Evolutionary conservation across 2,888 invertebrate species (phyloP).

Genomic region (Balanococcus diminutus): DNA sequence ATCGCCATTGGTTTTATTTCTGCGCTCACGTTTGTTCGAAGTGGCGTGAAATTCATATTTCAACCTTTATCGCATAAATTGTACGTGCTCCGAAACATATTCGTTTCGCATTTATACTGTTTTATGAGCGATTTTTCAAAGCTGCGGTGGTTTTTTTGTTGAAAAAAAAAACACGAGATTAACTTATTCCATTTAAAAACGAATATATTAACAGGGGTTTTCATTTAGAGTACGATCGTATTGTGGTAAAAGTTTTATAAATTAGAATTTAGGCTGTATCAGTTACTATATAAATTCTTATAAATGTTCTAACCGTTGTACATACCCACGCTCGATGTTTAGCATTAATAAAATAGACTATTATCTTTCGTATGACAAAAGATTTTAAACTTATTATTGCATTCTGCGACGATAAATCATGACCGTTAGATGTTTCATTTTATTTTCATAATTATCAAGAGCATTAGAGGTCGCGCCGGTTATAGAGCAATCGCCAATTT

Average conservation of each 20-base stretch:
- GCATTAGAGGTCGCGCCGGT: not conserved
- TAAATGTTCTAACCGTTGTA: constrained; percentile 31
- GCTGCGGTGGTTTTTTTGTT: not conserved
- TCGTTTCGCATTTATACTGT: not conserved
- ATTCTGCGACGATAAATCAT: constrained; percentile 12
- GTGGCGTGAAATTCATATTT: constrained; percentile 37
- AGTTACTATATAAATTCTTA: constrained; percentile 23
- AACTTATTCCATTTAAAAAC: constrained; percentile 34
- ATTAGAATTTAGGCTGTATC: constrained; percentile 31
- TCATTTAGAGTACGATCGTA: not conserved
- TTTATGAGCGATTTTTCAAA: constrained; percentile 5
- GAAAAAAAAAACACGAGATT: not conserved
- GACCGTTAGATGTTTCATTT: constrained; percentile 6
- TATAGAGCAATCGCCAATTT: constrained; percentile 17
- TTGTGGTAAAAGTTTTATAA: constrained; percentile 5
- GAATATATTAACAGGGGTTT: constrained; percentile 17
- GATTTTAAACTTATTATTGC: not conserved
- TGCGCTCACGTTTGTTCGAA: not conserved
- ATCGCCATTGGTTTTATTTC: not conserved
- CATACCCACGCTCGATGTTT: constrained; percentile 35
- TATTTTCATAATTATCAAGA: constrained; percentile 17
- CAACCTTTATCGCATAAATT: constrained; percentile 37
- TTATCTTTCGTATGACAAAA: constrained; percentile 39
- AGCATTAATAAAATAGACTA: constrained; percentile 33
- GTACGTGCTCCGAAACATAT: constrained; percentile 14